These are phyloP conservation scores for Sander vitreus DNA, from an alignment of 2,113 vertebrate genomes.

Conservation along the genomic window DNA sequence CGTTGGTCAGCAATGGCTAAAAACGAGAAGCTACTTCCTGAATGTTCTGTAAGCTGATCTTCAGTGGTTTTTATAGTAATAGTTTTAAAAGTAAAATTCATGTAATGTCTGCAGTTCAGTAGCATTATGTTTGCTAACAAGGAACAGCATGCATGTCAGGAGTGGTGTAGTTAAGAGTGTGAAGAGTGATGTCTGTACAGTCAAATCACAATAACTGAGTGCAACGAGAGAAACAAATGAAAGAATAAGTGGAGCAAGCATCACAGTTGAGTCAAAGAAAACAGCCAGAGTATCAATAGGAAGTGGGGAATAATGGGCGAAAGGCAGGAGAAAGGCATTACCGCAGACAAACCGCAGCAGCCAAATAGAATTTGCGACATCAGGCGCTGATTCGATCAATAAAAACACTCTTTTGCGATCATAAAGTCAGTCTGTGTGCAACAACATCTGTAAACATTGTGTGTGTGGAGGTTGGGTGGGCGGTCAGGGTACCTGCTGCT, in stretches of 20 bases:
- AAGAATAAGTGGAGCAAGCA: neutral
- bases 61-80: no score
- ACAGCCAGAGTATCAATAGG: neutral
- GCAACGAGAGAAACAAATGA: constrained; percentile 6
- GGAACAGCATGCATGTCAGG: neutral
- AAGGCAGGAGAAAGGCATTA: neutral
- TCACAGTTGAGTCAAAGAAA: neutral
- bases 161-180: neutral
- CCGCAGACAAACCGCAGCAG: neutral
- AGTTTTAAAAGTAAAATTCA: neutral
- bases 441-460: neutral
- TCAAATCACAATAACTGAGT: neutral
- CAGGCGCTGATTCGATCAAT: neutral
- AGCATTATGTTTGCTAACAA: neutral
- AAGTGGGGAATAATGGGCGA: neutral
- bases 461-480: constrained; percentile 20
- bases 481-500: constrained; percentile 90
- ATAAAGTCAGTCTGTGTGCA: neutral
- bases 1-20: no score
- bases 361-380: neutral
- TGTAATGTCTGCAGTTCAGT: neutral
- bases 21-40: no score
- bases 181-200: neutral
- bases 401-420: constrained; percentile 3
- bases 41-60: no score